Conservation (phyloP, 2,797 vertebrate species). For the Clarias pachynema region DNA sequence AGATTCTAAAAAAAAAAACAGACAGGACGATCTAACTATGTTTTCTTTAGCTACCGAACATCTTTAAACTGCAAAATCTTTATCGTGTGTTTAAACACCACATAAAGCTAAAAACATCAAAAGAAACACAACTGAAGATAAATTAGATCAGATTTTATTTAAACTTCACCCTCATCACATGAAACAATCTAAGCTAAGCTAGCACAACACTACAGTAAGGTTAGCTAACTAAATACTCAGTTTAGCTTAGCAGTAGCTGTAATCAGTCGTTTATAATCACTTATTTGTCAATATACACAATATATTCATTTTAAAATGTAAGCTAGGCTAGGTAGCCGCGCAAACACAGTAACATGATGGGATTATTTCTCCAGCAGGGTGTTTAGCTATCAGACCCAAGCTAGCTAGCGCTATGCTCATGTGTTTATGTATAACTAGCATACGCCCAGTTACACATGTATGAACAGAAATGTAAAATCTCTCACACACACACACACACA, state of each 20-base stretch:
- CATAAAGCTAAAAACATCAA: neutral
- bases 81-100: too few relatives aligned
- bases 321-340: neutral
- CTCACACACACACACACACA: neutral
- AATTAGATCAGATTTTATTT: neutral
- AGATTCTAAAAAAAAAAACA: neutral
- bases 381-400: neutral
- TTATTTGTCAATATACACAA: neutral
- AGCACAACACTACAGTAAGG: neutral
- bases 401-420: neutral
- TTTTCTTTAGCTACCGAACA: neutral
- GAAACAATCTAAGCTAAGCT: neutral
- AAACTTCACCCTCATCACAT: neutral
- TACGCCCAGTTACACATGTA: slow-evolving; percentile 1
- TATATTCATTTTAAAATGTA: neutral
- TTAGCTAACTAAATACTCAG: neutral
- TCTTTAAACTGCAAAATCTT: too few relatives aligned
- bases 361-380: neutral
- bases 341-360: neutral
- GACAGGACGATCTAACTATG: neutral
- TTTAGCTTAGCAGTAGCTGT: neutral
- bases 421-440: neutral
- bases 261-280: too few relatives aligned
- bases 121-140: neutral
- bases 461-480: neutral